Evolutionary conservation across 2,888 invertebrate species (phyloP), one percentile per base, ranked within the genome.

Genomic region (Nomada fucata): DNA sequence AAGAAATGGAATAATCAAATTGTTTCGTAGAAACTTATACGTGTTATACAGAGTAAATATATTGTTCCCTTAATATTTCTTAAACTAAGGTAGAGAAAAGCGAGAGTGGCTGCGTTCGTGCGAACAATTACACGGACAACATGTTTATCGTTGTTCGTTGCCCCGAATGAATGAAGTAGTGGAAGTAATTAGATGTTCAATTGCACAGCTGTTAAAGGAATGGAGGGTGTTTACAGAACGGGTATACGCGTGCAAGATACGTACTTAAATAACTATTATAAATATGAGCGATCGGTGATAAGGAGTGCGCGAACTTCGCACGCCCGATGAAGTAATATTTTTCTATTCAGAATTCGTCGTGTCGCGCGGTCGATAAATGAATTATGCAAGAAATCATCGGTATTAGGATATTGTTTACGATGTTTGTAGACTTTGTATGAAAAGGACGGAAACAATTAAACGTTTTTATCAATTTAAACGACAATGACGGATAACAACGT

Each of bases 241-340:
- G 44, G 18, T 57, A 44, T 57, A 57, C 11, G 7, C 23, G 23
- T 59, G 9, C 29, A 15, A 29, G 47, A 29, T 59, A 69, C 26
- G 44, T 57, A 47, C 59, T 59, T 59, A 59, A 70, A 53, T 42
- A 29, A 13, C 15, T 53, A 52, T 67, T n/a, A 36, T 20, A 55
- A 42, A 23, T 9, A 63, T 10, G 1, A 29, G 2, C 44, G 11
- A 42, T 68, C 11, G 42, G 10, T 1, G 0, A 20, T 2, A 53
- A 67, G 23, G 23, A 18, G 15, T 42, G 10, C 0, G 15, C 36
- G 3, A 20, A 4, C 0, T 1, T 23, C 9, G 23, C 18, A 15
- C 2, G 10, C 18, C 5, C 18, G n/a, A 10, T 7, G 18, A 9
- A 20, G 20, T 0, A 36, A 0, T 18, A 29, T 13, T 36, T 36